A percentile compares a stretch with the other conserved stretches of the same genome.
Evolutionary conservation across 2,113 vertebrate species (phyloP).

Genomic region (Ranitomeya imitator): DNA sequence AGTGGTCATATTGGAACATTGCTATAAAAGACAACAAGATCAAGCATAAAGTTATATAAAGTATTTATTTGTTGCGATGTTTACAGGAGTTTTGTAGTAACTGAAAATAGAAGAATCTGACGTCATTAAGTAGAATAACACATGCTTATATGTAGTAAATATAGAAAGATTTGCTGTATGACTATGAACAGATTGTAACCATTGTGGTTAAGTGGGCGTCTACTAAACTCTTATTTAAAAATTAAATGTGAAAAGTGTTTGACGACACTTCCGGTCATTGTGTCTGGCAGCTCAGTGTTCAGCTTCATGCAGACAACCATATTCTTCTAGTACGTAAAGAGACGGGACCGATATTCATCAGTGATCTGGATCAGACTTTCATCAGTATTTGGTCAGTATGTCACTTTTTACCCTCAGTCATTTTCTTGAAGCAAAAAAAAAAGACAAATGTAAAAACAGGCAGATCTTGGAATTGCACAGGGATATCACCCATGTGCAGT

Average conservation of each 20-base stretch:
- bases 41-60: neutral
- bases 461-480: too few relatives aligned
- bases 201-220: neutral
- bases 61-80: neutral
- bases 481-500: too few relatives aligned
- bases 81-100: neutral
- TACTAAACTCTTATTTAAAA: neutral
- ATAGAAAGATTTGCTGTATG: slow-evolving; percentile 10
- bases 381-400: too few relatives aligned
- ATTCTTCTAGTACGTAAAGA: too few relatives aligned
- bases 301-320: too few relatives aligned
- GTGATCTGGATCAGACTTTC: too few relatives aligned
- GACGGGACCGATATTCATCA: too few relatives aligned
- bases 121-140: neutral
- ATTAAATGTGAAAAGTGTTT: neutral
- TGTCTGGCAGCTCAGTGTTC: neutral
- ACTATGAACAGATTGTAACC: neutral
- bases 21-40: neutral
- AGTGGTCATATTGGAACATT: too few relatives aligned
- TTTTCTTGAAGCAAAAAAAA: too few relatives aligned
- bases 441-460: too few relatives aligned
- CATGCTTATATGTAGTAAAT: neutral
- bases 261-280: neutral
- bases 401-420: too few relatives aligned
- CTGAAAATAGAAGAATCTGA: slow-evolving; percentile 12